Conservation (phyloP, 2,888 invertebrate species). For the Geotrupes spiniger region DNA sequence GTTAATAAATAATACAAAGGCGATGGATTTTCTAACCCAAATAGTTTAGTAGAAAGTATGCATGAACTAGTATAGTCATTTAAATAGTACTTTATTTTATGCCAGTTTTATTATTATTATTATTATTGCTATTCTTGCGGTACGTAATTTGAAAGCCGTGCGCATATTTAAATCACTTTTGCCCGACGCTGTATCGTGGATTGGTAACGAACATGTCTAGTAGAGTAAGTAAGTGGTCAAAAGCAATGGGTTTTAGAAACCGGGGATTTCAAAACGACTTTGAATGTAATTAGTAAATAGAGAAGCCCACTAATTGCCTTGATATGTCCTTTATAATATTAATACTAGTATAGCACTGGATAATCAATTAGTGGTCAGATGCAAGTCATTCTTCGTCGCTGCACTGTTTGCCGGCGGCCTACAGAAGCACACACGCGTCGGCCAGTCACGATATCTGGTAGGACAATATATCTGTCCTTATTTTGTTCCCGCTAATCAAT, state of each 20-base stretch:
- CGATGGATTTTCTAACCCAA: slow-evolving; percentile 19
- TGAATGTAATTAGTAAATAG: slow-evolving; percentile 3
- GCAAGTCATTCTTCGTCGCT: slow-evolving; percentile 14
- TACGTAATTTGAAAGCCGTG: no score
- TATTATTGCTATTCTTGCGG: no score
- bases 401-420: slow-evolving; percentile 9
- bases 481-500: slow-evolving; percentile 12
- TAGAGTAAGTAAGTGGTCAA: no score
- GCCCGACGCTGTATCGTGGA: no score
- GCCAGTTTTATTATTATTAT: no score
- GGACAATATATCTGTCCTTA: slow-evolving; percentile 11
- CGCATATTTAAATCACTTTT: no score
- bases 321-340: slow-evolving; percentile 4
- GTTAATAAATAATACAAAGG: slow-evolving; percentile 20
- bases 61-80: slow-evolving; percentile 1
- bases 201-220: no score
- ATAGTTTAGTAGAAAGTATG: slow-evolving; percentile 20
- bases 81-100: no score
- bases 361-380: slow-evolving; percentile 8
- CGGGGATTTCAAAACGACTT: not conserved
- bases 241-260: no score
- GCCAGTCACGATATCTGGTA: slow-evolving; percentile 12
- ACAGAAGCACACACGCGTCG: slow-evolving; percentile 12
- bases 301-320: slow-evolving; percentile 1
- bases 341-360: slow-evolving; percentile 7